A percentile compares a stretch with the other conserved stretches of the same genome.
Evolutionary conservation across 1,140 invertebrate genomes (phyloP).

Genomic region (Euglossa dilemma): DNA sequence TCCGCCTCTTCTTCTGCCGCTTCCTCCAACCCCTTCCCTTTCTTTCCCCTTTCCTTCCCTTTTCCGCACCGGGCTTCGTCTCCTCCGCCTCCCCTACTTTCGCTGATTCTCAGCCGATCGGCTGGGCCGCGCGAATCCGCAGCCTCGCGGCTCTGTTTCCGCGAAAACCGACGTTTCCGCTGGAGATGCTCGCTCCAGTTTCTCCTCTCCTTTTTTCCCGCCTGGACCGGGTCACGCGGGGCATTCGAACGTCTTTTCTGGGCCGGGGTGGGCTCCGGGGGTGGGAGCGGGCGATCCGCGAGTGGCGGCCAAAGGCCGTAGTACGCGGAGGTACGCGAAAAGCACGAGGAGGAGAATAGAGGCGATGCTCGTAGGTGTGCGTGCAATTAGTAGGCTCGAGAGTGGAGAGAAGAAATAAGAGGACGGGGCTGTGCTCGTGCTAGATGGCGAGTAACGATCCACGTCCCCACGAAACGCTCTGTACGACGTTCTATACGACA

Average conservation of each 20-base stretch:
- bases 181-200: slow-evolving; percentile 21
- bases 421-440: background rate
- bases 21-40: background rate
- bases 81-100: background rate
- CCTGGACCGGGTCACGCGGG: background rate
- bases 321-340: background rate
- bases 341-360: background rate
- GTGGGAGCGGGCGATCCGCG: background rate
- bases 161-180: slow-evolving; percentile 6
- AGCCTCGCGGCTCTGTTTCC: background rate
- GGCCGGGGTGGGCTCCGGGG: too few species aligned
- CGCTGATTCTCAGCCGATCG: slow-evolving; percentile 10
- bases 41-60: slow-evolving; percentile 5
- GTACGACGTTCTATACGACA: background rate
- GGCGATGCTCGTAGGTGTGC: background rate
- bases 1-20: background rate
- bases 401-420: background rate
- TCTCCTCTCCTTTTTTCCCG: background rate
- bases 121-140: background rate
- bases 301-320: background rate
- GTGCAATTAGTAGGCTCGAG: background rate
- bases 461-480: background rate
- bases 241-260: background rate
- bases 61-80: background rate
- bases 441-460: background rate